Evolutionary conservation across 2,888 invertebrate species (phyloP), one percentile per base, ranked within the genome.

Genomic region (Adineta ricciae): DNA sequence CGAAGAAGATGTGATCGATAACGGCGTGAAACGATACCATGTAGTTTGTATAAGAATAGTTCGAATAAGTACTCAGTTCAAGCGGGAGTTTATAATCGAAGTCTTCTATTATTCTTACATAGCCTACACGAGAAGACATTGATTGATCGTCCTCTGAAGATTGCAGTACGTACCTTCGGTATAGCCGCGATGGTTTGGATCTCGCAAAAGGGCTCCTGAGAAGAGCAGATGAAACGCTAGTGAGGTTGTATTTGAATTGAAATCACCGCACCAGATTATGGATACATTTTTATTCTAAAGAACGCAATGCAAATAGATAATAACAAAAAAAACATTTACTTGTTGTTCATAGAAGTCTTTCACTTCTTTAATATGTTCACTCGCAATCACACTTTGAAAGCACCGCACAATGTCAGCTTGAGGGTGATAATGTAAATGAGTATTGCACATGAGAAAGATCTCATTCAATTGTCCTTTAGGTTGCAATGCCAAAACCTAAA

Each of bases 371-470:
- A 64, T 64, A 19, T 7, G 64, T 64, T 64, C 64, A 32, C 32
- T 19, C 11, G 64, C 2, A 87, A 94, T 92, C 50, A 94, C 94
- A 50, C 93, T 94, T 92, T 97, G 97, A 38, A 97, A 89, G 8
- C 96, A 91, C 86, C 97, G 92, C 87, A 97, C 94, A 88, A 96
- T 95, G 90, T 95, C 95, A 11, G 96, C 94, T 90, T 94, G 93
- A 0, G 96, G 96, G 89, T 95, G 95, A 89, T 96, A 97, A 91
- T 95, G 97, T 83, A 97, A 92, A 92, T 98, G 97, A 1, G 95
- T 96, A 89, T 96, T 97, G 27, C 94, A 96, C 7, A 91, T 89
- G 73, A 89, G 86, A 14, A 92, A 83, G 24, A 87, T 86, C 32
- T 87, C 83, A 1, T 86, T 87, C 8, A 72, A 38, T 8, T 83